A percentile compares a stretch with the other conserved stretches of the same genome.
phyloP scores from a whole-genome alignment of 2,797 vertebrate species.

The Salarias fasciatus region DNA sequence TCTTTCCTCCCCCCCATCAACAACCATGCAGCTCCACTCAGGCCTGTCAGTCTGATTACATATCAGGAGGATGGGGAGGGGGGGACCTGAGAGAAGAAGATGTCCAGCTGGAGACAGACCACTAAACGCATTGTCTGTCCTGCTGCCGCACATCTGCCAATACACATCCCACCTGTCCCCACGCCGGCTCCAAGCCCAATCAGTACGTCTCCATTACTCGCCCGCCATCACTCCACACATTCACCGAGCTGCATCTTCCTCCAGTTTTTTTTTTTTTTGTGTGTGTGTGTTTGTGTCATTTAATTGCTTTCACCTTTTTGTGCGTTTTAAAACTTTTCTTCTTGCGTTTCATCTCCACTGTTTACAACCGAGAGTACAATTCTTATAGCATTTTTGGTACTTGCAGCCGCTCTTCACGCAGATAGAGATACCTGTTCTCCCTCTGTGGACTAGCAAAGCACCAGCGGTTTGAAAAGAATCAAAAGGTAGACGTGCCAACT shows the following conservation, averaged over 20 bases:
- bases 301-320: neutral
- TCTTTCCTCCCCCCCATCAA: slow-evolving; percentile 65
- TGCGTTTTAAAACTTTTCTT: neutral
- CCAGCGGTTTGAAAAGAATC: slow-evolving; percentile 16
- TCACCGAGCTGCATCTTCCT: slow-evolving; percentile 22
- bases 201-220: slow-evolving; percentile 45
- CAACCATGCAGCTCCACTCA: slow-evolving; percentile 71
- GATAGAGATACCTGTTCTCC: slow-evolving; percentile 32
- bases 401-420: slow-evolving; percentile 58
- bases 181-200: slow-evolving; percentile 54
- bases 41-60: slow-evolving; percentile 79
- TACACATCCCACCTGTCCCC: slow-evolving; percentile 58
- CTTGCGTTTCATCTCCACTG: slow-evolving; percentile 7
- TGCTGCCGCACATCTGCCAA: slow-evolving; percentile 70
- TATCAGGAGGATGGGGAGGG: slow-evolving; percentile 62
- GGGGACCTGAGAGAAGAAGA: slow-evolving; percentile 62
- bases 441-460: slow-evolving; percentile 32
- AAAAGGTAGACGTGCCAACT: slow-evolving; percentile 36
- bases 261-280: neutral
- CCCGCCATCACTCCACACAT: slow-evolving; percentile 17
- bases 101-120: slow-evolving; percentile 74
- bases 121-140: slow-evolving; percentile 70
- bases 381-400: slow-evolving; percentile 56
- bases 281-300: slow-evolving; percentile 3
- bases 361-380: slow-evolving; percentile 9